These are phyloP conservation scores for Caenorhabditis remanei DNA, from an alignment of 1,140 invertebrate species.

Conservation along the genomic window DNA sequence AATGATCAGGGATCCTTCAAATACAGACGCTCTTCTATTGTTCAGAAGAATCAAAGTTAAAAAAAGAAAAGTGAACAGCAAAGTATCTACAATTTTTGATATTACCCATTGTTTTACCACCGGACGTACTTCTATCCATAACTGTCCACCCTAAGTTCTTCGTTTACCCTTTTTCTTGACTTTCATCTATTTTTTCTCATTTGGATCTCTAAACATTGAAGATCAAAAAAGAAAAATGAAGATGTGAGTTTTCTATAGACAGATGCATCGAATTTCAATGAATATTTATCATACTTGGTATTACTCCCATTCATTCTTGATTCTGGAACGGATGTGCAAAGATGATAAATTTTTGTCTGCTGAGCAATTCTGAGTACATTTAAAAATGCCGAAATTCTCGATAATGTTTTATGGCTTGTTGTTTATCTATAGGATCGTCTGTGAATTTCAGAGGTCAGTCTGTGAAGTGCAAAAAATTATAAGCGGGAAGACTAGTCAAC, in stretches of 20 bases:
- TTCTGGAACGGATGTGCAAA: conserved; percentile 5
- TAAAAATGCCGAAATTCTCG: background rate
- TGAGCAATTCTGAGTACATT: background rate
- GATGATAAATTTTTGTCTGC: background rate
- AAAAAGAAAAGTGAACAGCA: too few relatives aligned
- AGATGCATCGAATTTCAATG: background rate
- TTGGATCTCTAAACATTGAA: conserved; percentile 1
- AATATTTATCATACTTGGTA: conserved; percentile 24
- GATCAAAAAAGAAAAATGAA: background rate
- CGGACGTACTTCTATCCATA: background rate
- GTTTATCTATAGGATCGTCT: too few relatives aligned
- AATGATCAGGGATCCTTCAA: too few relatives aligned
- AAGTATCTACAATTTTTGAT: too few relatives aligned
- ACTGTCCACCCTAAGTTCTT: background rate
- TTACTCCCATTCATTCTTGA: background rate
- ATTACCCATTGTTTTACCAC: background rate
- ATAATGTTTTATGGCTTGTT: background rate
- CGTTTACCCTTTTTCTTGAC: background rate
- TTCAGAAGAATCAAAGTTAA: too few relatives aligned
- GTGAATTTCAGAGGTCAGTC: too few relatives aligned
- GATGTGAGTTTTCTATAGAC: background rate
- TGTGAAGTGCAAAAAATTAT: too few relatives aligned
- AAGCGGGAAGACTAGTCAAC: too few relatives aligned
- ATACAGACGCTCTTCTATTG: too few relatives aligned
- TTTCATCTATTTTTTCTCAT: background rate